These are phyloP conservation scores for Chymomyza fuscimana DNA, from an alignment of 2,888 invertebrate genomes.

Conservation along the genomic window DNA sequence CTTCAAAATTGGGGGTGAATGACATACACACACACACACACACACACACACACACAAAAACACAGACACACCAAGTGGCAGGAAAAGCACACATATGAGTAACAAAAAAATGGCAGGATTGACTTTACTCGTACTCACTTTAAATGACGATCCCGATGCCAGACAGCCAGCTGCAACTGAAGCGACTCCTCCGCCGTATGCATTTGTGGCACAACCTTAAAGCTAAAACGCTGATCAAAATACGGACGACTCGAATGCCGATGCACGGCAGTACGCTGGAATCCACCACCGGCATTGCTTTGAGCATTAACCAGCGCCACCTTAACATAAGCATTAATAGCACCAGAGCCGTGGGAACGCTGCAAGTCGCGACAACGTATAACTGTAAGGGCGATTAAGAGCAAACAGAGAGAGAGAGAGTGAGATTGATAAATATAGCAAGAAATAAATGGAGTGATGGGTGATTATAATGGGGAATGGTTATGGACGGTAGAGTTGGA, in stretches of 20 bases:
- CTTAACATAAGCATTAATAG: conserved; percentile 91
- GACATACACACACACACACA: conserved; percentile 30
- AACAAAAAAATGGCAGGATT: background rate
- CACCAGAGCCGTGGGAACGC: conserved; percentile 83
- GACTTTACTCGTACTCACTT: conserved; percentile 85
- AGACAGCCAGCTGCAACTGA: conserved; percentile 88
- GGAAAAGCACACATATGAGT: background rate
- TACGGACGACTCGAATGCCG: conserved; percentile 88
- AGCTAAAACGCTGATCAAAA: conserved; percentile 88
- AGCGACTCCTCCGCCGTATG: conserved; percentile 45
- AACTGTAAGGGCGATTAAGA: conserved; percentile 81
- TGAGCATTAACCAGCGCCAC: conserved; percentile 78
- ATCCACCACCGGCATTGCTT: conserved; percentile 78
- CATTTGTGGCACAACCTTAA: conserved; percentile 79
- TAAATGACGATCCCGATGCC: conserved; percentile 91
- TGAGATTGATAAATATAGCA: background rate
- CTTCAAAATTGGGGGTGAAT: conserved; percentile 53
- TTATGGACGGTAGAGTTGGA: no score
- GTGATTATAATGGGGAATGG: no score
- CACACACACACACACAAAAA: background rate
- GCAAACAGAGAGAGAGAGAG: background rate
- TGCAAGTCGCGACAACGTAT: conserved; percentile 88
- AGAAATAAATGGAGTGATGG: no score
- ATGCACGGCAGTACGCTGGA: conserved; percentile 90
- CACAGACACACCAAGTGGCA: no score